Conservation (phyloP, 2,888 invertebrate genomes). For the Lymantria dispar region DNA sequence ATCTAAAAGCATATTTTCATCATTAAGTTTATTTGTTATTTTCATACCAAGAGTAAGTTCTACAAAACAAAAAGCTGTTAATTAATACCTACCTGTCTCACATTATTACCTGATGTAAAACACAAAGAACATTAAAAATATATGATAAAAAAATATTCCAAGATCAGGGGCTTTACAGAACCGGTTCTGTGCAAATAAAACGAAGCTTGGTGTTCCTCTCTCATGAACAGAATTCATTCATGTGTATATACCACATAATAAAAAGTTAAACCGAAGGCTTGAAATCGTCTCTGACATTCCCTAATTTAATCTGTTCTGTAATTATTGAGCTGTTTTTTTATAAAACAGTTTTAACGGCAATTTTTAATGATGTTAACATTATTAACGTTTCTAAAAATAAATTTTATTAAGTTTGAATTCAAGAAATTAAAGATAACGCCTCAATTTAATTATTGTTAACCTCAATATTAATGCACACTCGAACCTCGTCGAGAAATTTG, state of each 20-base stretch:
- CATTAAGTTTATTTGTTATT: too few relatives aligned
- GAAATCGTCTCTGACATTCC: neutral
- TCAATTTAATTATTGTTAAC: too few relatives aligned
- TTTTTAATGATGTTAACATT: too few relatives aligned
- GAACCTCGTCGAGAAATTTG: too few relatives aligned
- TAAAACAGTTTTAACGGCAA: too few relatives aligned
- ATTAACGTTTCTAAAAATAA: too few relatives aligned
- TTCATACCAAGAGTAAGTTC: neutral
- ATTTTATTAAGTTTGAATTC: too few relatives aligned
- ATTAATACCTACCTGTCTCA: slow-evolving; percentile 3
- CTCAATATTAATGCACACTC: too few relatives aligned
- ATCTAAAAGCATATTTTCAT: too few relatives aligned
- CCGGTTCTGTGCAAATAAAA: slow-evolving; percentile 51
- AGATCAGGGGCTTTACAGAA: slow-evolving; percentile 12
- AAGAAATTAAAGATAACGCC: too few relatives aligned
- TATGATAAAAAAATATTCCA: slow-evolving; percentile 18
- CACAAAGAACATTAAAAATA: slow-evolving; percentile 27
- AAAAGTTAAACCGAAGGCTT: slow-evolving; percentile 23
- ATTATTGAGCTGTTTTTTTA: too few relatives aligned
- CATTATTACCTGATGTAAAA: slow-evolving; percentile 9
- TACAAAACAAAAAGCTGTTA: slow-evolving; percentile 3
- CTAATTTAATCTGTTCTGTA: neutral
- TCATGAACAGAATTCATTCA: slow-evolving; percentile 47
- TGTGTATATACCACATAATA: slow-evolving; percentile 29
- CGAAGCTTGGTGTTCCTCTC: slow-evolving; percentile 41